Percentiles rank a stretch among this genome's conserved stretches.
These are phyloP conservation scores for Pomacea maculata DNA, from an alignment of 1,140 invertebrate species.

Conservation along the genomic window DNA sequence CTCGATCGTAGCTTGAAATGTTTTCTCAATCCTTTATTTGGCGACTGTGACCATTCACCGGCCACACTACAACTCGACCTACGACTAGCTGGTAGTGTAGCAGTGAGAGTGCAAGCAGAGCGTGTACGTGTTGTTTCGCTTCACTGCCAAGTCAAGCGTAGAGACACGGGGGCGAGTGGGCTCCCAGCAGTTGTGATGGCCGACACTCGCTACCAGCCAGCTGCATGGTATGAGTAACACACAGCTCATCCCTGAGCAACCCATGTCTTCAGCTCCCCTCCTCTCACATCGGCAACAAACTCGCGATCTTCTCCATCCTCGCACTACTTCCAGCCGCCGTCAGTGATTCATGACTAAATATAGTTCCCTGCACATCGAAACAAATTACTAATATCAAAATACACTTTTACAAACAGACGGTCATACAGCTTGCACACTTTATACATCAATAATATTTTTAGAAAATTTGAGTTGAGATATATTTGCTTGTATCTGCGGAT, in stretches of 20 bases:
- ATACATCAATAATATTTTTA: neutral
- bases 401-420: neutral
- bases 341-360: neutral
- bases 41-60: too few species aligned
- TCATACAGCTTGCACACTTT: too few species aligned
- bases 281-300: neutral
- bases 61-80: too few species aligned
- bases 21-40: too few species aligned
- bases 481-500: neutral
- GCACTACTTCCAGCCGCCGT: neutral
- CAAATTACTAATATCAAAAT: neutral
- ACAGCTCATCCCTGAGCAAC: slow-evolving; percentile 4
- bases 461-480: neutral
- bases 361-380: neutral
- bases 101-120: too few species aligned
- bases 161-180: too few species aligned
- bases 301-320: neutral
- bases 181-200: too few species aligned
- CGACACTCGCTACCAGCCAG: too few species aligned
- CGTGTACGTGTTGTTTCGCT: too few species aligned
- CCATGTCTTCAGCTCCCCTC: neutral
- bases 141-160: too few species aligned
- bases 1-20: too few species aligned
- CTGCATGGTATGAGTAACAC: slow-evolving; percentile 21
- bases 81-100: too few species aligned